Percentiles rank a stretch among this genome's conserved stretches.
phyloP scores from a whole-genome alignment of 2,888 invertebrate species.

The Dorcus hopei region DNA sequence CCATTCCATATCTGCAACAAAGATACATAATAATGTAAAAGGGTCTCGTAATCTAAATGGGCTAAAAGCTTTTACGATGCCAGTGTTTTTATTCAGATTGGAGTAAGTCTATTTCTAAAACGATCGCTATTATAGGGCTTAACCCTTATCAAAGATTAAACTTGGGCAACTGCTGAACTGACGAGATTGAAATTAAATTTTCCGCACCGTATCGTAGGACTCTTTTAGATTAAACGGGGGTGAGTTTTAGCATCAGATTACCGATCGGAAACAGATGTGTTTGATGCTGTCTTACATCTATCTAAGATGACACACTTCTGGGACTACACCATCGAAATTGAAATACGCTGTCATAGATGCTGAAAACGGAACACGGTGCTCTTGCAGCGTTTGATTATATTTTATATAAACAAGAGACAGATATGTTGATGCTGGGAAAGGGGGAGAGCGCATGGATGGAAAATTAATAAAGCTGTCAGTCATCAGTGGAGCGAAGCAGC shows the following conservation, averaged over 20 bases:
- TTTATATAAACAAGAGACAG: constrained; percentile 28
- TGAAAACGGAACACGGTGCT: constrained; percentile 13
- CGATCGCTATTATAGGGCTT: constrained; percentile 26
- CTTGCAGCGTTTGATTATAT: constrained; percentile 34
- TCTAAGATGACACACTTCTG: neutral
- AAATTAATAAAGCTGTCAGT: constrained; percentile 79
- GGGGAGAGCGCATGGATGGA: constrained; percentile 50
- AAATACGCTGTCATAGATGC: constrained; percentile 26
- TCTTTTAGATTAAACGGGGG: neutral
- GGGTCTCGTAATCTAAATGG: constrained; percentile 19
- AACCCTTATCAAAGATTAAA: constrained; percentile 54
- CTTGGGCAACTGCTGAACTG: constrained; percentile 56
- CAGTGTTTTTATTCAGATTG: constrained; percentile 30
- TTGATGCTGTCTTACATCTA: neutral
- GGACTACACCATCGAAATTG: constrained; percentile 17
- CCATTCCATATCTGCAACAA: constrained; percentile 83
- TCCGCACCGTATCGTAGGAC: constrained; percentile 30
- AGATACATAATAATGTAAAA: constrained; percentile 9
- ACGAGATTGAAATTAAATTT: constrained; percentile 58
- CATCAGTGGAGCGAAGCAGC: constrained; percentile 50
- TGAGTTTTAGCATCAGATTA: neutral
- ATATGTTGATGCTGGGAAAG: constrained; percentile 13
- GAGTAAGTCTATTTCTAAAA: constrained; percentile 31
- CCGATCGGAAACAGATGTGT: neutral
- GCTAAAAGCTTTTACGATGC: constrained; percentile 18